phyloP scores from a whole-genome alignment of 2,113 vertebrate genomes.

The Phylloscopus trochiloides region DNA sequence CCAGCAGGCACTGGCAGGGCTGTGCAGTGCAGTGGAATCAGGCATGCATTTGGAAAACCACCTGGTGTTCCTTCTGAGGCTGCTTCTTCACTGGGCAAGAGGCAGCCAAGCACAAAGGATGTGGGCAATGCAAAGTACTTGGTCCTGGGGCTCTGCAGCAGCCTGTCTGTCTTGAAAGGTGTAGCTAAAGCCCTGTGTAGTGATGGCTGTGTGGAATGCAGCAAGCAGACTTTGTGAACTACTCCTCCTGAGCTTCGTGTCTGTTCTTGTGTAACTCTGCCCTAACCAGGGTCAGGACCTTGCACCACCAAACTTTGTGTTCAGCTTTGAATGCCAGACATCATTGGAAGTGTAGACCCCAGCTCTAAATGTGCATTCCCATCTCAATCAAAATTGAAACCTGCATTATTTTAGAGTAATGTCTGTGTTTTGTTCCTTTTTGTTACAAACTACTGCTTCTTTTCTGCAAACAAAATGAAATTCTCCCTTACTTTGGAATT shows the following conservation, averaged over 20 bases:
- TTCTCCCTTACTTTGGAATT: background rate
- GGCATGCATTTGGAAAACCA: background rate
- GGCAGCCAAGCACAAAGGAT: fast-evolving
- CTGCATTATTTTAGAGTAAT: background rate
- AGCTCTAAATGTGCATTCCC: background rate
- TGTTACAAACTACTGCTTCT: background rate
- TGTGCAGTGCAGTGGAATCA: fast-evolving
- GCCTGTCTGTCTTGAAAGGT: background rate
- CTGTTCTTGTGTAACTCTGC: background rate
- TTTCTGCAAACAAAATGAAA: background rate
- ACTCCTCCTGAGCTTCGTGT: background rate
- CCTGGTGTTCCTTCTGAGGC: fast-evolving
- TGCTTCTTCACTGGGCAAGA: fast-evolving
- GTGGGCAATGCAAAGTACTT: background rate
- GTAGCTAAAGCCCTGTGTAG: background rate
- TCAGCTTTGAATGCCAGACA: background rate
- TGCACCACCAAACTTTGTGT: background rate
- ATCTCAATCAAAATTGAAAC: background rate
- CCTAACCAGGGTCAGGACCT: fast-evolving
- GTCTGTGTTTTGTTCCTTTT: background rate
- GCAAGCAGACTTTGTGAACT: background rate
- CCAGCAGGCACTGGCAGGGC: fast-evolving
- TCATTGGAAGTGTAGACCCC: background rate
- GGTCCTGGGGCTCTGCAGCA: background rate
- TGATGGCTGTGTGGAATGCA: background rate